Percentiles rank a stretch among this genome's conserved stretches.
Conservation (phyloP, 2,113 vertebrate species). For the Hippoglossus stenolepis region DNA sequence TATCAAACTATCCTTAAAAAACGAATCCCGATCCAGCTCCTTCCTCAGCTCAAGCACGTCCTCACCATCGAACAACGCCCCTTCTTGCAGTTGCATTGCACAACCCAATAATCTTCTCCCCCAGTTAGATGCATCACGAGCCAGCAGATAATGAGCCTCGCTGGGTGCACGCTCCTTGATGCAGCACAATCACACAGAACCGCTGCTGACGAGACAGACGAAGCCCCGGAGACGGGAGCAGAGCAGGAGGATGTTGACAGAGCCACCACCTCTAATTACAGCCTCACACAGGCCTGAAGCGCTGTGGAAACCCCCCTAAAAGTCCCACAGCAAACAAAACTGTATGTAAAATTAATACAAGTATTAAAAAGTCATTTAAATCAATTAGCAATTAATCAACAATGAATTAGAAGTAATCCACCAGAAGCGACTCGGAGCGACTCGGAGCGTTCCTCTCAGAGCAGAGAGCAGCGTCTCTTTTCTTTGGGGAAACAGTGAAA, state of each 20-base stretch:
- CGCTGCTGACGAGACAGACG: constrained; percentile 43
- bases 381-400: constrained; percentile 60
- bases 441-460: too few species aligned
- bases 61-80: neutral
- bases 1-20: neutral
- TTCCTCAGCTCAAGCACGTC: neutral
- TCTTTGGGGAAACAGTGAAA: neutral
- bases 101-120: constrained; percentile 3
- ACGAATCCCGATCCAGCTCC: neutral
- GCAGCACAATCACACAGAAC: constrained; percentile 46
- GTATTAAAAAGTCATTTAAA: constrained; percentile 50
- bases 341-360: constrained; percentile 41
- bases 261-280: constrained; percentile 63
- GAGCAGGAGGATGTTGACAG: constrained; percentile 45
- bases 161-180: constrained; percentile 15
- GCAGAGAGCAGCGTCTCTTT: too few species aligned
- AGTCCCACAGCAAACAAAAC: constrained; percentile 34
- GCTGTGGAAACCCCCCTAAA: neutral
- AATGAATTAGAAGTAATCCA: constrained; percentile 47
- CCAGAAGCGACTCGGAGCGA: too few species aligned
- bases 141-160: constrained; percentile 32
- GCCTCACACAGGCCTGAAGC: constrained; percentile 36
- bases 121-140: constrained; percentile 22
- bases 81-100: constrained; percentile 17
- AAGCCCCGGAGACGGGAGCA: constrained; percentile 26